Base-by-base conservation (phyloP, 2,797 vertebrate genomes). In the Gallirallus australis region DNA sequence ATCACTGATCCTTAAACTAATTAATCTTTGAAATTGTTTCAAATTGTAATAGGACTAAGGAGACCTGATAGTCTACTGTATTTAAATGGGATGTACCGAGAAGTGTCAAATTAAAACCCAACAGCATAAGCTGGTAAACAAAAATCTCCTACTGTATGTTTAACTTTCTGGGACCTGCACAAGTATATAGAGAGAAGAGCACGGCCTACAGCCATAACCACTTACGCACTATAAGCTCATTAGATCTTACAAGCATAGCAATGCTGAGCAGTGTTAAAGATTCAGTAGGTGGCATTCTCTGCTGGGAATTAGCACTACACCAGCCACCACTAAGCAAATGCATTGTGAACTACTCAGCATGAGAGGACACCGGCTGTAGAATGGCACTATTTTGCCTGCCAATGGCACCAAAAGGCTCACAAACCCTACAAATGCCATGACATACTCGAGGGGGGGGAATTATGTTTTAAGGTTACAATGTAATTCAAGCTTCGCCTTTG, bases 1-100 rank as follows among this genome's bases (percentile, higher is more conserved):
- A 80, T 40, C n/a, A 66, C 7, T 82, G 33, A 64, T 70, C 33
- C 47, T 69, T 91, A 54, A 76, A 47, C 42, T 63, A 91, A 92
- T 76, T 87, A 66, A 87, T 89, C 35, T 94, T 82, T 71, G 75
- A 91, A 92, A 94, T 75, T 61, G 30, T 68, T 82, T 31, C 53
- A 87, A 89, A 93, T 21, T 86, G 25, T 61, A 90, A 45, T 39
- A 73, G 27, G 21, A 63, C 56, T 88, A 86, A 73, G n/a, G 60
- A 94, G 63, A 90, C n/a, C 42, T 82, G 48, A 84, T 23, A 91
- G 33, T 57, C 73, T 86, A 15, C 57, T 35, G 27, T 90, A 79
- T 70, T 91, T 88, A 89, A 86, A 93, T 71, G 28, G 15, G 30
- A 82, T 39, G 18, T 77, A 64, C 28, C 39, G 50, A 83, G 84